A percentile compares a stretch with the other conserved stretches of the same genome.
These are phyloP conservation scores for Carassius gibelio DNA, from an alignment of 2,113 vertebrate genomes.

Conservation along the genomic window DNA sequence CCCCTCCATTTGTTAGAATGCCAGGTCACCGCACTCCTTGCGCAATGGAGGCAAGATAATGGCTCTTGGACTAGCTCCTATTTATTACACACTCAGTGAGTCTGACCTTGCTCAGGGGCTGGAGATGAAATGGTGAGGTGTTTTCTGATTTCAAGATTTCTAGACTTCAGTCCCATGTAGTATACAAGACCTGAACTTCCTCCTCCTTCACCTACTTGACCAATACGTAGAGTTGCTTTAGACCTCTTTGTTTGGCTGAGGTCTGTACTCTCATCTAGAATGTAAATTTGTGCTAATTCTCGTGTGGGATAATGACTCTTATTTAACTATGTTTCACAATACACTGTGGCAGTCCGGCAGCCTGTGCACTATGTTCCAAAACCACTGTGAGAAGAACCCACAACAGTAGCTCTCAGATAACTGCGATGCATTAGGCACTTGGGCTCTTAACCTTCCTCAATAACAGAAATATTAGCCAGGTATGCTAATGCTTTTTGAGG, in stretches of 20 bases:
- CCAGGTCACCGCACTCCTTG: slow-evolving; percentile 88
- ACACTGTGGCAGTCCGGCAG: background rate
- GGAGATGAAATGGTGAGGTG: slow-evolving; percentile 65
- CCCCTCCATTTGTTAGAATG: slow-evolving; percentile 94
- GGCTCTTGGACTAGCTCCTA: slow-evolving; percentile 78
- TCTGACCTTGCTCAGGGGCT: slow-evolving; percentile 87
- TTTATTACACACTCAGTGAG: slow-evolving; percentile 89
- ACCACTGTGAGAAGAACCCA: slow-evolving; percentile 42
- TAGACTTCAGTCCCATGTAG: slow-evolving; percentile 55
- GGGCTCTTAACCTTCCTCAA: slow-evolving; percentile 61
- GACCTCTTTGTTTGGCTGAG: slow-evolving; percentile 2
- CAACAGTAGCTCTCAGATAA: slow-evolving; percentile 42
- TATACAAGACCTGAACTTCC: background rate
- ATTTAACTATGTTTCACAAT: slow-evolving; percentile 27
- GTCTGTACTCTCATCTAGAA: background rate
- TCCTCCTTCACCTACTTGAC: background rate
- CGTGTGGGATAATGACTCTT: background rate
- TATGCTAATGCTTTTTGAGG: slow-evolving; percentile 62
- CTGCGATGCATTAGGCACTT: slow-evolving; percentile 56
- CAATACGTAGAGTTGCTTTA: background rate
- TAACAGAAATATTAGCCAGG: slow-evolving; percentile 63
- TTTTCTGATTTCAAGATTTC: slow-evolving; percentile 62
- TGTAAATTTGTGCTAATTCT: background rate
- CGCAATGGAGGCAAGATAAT: slow-evolving; percentile 86
- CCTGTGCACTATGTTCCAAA: slow-evolving; percentile 23